Evolutionary conservation across 2,888 invertebrate genomes (phyloP).

Genomic region (Polylopha cassiicola): DNA sequence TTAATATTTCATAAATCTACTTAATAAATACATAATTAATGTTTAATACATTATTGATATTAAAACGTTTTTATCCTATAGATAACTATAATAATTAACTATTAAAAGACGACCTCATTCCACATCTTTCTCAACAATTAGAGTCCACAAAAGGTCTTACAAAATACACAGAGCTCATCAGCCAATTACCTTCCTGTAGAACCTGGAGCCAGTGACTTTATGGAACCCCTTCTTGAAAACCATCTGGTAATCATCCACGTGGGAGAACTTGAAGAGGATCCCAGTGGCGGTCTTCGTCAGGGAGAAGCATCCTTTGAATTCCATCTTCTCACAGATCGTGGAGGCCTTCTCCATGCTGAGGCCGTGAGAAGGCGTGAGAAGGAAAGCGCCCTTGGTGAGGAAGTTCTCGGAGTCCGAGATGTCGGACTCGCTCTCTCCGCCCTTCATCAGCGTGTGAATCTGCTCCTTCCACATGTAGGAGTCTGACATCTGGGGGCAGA

Average conservation of each 20-base stretch:
- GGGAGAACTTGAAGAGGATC: constrained; percentile 91
- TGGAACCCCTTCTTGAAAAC: constrained; percentile 93
- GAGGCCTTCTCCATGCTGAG: constrained; percentile 91
- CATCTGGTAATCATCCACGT: constrained; percentile 90
- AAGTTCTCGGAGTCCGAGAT: constrained; percentile 86
- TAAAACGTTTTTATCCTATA: too few species aligned
- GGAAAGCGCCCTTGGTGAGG: constrained; percentile 88
- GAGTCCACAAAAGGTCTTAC: too few species aligned
- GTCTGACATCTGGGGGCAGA: constrained; percentile 61
- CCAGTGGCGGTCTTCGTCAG: constrained; percentile 92
- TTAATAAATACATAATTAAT: too few species aligned
- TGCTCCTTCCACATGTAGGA: constrained; percentile 75
- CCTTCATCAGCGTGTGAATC: constrained; percentile 78
- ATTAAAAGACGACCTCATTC: too few species aligned
- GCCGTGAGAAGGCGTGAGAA: constrained; percentile 90
- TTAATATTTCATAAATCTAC: too few species aligned
- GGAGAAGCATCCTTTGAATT: constrained; percentile 90
- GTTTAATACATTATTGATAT: too few species aligned
- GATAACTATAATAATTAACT: too few species aligned
- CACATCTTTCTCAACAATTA: background rate
- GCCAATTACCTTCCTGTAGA: constrained; percentile 87
- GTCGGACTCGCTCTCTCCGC: constrained; percentile 88
- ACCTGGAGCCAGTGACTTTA: constrained; percentile 89
- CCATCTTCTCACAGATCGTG: constrained; percentile 91
- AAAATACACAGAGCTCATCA: constrained; percentile 23